A percentile compares a stretch with the other conserved stretches of the same genome.
These are phyloP conservation scores for Phrynocephalus forsythii DNA, from an alignment of 2,797 vertebrate genomes.

Conservation along the genomic window DNA sequence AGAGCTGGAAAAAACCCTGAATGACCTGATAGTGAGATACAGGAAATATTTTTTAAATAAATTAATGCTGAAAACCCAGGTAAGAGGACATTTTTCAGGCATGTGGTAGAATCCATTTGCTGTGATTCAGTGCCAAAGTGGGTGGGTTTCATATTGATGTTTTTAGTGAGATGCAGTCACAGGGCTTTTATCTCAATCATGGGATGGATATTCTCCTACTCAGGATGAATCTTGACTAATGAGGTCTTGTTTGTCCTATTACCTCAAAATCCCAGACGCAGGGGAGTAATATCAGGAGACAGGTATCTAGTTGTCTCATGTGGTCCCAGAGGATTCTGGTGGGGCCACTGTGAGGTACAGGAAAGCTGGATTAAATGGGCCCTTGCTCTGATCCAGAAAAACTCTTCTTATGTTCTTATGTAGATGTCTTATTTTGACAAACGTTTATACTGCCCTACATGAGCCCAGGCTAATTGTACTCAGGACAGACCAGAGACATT, in stretches of 20 bases:
- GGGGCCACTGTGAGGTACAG: too few relatives aligned
- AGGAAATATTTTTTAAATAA: conserved; percentile 66
- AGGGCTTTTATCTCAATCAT: not conserved
- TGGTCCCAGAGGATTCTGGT: too few relatives aligned
- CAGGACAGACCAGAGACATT: not conserved
- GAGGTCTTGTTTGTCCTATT: not conserved
- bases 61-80: conserved; percentile 70
- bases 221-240: not conserved
- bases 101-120: not conserved
- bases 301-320: too few relatives aligned
- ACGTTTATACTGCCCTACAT: not conserved
- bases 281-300: too few relatives aligned
- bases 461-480: too few relatives aligned
- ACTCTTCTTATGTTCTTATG: too few relatives aligned
- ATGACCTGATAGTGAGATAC: conserved; percentile 57
- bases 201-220: not conserved
- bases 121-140: not conserved
- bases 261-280: too few relatives aligned
- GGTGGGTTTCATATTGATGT: not conserved
- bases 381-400: too few relatives aligned
- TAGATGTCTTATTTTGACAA: not conserved
- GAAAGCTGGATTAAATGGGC: too few relatives aligned
- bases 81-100: conserved; percentile 55
- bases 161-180: not conserved
- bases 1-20: conserved; percentile 68